Conservation (phyloP, 2,888 invertebrate genomes). For the Cantharis nigra region DNA sequence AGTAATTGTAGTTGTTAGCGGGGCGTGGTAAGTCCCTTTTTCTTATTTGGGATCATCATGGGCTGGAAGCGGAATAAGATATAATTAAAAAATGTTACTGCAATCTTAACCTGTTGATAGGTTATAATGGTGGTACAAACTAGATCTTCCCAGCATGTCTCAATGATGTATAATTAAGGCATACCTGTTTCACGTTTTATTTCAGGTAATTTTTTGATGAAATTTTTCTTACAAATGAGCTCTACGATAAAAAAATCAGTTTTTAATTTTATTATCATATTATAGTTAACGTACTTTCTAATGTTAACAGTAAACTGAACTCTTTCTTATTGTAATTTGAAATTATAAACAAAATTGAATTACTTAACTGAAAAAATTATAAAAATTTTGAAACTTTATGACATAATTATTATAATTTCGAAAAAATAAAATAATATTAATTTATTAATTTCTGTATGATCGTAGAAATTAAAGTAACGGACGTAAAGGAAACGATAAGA, state of each 20-base stretch:
- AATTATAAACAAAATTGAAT: no score
- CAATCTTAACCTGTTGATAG: constrained; percentile 14
- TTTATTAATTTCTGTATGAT: no score
- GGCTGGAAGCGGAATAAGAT: constrained; percentile 31
- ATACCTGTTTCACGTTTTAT: constrained; percentile 34
- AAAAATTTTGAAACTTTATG: no score
- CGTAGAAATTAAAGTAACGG: no score
- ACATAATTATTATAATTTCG: no score
- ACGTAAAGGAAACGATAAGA: no score
- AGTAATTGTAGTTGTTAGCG: constrained; percentile 50
- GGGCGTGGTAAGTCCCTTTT: constrained; percentile 44
- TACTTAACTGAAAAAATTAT: no score
- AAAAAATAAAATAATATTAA: no score
- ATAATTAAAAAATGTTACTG: constrained; percentile 5
- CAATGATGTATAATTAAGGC: constrained; percentile 40
- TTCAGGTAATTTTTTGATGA: constrained; percentile 24
- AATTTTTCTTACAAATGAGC: constrained; percentile 4
- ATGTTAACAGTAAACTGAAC: neutral
- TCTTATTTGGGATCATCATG: constrained; percentile 30
- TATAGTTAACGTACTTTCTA: neutral
- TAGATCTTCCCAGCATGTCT: constrained; percentile 29
- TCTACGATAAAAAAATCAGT: neutral
- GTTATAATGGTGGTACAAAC: constrained; percentile 31
- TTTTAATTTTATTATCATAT: neutral
- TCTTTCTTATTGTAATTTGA: neutral